Evolutionary conservation across 64 coral and sea anemone genomes (phyloP).

Genomic region (Hydrozoanthus tunicans): DNA sequence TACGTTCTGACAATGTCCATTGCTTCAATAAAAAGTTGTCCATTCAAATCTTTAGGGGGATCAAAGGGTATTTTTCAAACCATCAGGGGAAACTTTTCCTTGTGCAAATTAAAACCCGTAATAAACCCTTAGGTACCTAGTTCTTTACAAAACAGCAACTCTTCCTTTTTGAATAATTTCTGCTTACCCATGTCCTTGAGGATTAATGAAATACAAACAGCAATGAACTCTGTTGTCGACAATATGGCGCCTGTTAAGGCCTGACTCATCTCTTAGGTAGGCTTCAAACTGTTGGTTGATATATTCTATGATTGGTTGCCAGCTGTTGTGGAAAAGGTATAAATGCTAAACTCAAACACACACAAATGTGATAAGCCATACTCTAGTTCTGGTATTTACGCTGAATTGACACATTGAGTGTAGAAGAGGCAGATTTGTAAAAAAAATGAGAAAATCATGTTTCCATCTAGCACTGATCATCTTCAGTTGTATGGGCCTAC

Average conservation of each 20-base stretch:
- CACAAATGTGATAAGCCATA: not conserved
- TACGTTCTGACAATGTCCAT: too few species aligned
- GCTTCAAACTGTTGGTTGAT: conserved; percentile 88
- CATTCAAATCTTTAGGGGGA: too few species aligned
- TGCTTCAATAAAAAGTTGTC: too few species aligned
- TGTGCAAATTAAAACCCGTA: too few species aligned
- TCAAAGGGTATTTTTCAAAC: too few species aligned
- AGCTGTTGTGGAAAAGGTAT: conserved; percentile 57
- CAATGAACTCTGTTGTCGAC: conserved; percentile 95
- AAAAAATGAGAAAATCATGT: too few species aligned
- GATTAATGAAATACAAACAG: conserved; percentile 92
- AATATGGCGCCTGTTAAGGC: conserved; percentile 90
- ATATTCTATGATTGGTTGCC: conserved; percentile 90
- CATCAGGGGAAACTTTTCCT: too few species aligned
- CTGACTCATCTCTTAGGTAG: conserved; percentile 93
- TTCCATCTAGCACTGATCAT: too few species aligned
- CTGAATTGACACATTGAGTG: too few species aligned
- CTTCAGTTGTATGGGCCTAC: too few species aligned
- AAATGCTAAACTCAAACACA: not conserved
- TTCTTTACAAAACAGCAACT: not conserved
- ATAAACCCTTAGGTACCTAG: not conserved
- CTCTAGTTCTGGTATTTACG: too few species aligned
- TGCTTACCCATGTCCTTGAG: conserved; percentile 94
- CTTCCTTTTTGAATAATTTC: not conserved
- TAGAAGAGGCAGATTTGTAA: too few species aligned